These are phyloP conservation scores for Poeciliopsis presidionis DNA, from an alignment of 2,797 vertebrate genomes.

Conservation along the genomic window DNA sequence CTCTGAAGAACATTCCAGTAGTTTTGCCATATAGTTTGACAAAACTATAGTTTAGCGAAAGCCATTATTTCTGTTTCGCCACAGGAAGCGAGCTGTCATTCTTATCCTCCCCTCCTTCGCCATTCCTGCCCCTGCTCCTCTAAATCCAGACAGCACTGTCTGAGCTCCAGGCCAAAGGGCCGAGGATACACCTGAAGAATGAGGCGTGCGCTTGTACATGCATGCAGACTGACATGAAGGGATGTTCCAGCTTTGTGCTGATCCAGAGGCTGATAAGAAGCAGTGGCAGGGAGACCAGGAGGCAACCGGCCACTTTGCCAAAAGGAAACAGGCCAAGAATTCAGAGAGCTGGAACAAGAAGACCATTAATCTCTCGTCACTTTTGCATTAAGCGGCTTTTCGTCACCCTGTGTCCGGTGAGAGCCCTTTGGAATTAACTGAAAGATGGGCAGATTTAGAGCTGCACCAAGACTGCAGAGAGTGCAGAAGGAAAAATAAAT, in stretches of 20 bases:
- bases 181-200: slow-evolving; percentile 58
- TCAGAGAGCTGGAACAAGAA: slow-evolving; percentile 37
- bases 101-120: slow-evolving; percentile 47
- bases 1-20: slow-evolving; percentile 13
- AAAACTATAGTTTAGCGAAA: slow-evolving; percentile 37
- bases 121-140: slow-evolving; percentile 41
- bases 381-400: slow-evolving; percentile 59
- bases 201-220: slow-evolving; percentile 44
- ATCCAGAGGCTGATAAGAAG: slow-evolving; percentile 63
- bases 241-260: slow-evolving; percentile 59
- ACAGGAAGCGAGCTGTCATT: slow-evolving; percentile 75
- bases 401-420: slow-evolving; percentile 35
- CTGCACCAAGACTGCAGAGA: not conserved
- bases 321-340: slow-evolving; percentile 60
- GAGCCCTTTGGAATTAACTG: slow-evolving; percentile 43
- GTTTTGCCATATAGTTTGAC: slow-evolving; percentile 17
- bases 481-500: not conserved
- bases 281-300: slow-evolving; percentile 2
- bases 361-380: slow-evolving; percentile 72
- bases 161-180: slow-evolving; percentile 66
- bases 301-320: slow-evolving; percentile 41
- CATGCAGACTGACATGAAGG: slow-evolving; percentile 24
- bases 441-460: slow-evolving; percentile 27
- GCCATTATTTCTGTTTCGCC: slow-evolving; percentile 48
- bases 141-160: slow-evolving; percentile 63